These are phyloP conservation scores for Balaeniceps rex DNA, from an alignment of 2,113 vertebrate species.

Conservation along the genomic window DNA sequence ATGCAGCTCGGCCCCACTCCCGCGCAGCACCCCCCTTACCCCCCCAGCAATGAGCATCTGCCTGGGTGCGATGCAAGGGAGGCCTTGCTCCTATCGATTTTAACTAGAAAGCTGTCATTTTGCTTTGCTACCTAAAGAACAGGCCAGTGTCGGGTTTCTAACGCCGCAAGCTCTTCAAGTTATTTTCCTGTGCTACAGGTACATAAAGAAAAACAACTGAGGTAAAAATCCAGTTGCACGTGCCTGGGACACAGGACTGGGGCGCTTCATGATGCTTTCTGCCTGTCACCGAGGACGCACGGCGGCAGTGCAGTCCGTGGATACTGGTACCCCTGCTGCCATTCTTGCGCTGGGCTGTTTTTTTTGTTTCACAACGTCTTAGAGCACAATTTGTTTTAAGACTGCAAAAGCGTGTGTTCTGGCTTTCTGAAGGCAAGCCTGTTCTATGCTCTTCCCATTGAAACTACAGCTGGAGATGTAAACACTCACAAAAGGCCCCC, in stretches of 20 bases:
- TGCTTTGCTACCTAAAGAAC: background rate
- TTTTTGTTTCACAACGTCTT: background rate
- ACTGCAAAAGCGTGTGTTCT: background rate
- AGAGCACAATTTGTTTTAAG: background rate
- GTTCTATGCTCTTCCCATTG: background rate
- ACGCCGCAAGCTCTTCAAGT: background rate
- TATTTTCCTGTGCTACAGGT: background rate
- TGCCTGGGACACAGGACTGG: background rate
- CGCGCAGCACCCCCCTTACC: background rate
- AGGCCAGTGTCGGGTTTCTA: background rate
- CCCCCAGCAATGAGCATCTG: background rate
- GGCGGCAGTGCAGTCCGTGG: rapidly evolving
- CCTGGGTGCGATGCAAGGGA: background rate
- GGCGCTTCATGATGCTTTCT: too few species aligned
- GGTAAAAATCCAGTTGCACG: background rate
- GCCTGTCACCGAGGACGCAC: background rate
- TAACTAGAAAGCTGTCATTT: background rate
- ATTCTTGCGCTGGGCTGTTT: background rate
- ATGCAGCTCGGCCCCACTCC: rapidly evolving
- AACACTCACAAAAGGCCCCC: background rate
- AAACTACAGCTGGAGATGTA: background rate
- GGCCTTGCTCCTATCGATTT: background rate
- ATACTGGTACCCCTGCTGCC: background rate
- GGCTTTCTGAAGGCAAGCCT: background rate
- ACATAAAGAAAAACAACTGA: background rate